Percentiles rank a stretch among this genome's conserved stretches.
phyloP scores from a whole-genome alignment of 2,113 vertebrate species.

The Beaufortia kweichowensis region DNA sequence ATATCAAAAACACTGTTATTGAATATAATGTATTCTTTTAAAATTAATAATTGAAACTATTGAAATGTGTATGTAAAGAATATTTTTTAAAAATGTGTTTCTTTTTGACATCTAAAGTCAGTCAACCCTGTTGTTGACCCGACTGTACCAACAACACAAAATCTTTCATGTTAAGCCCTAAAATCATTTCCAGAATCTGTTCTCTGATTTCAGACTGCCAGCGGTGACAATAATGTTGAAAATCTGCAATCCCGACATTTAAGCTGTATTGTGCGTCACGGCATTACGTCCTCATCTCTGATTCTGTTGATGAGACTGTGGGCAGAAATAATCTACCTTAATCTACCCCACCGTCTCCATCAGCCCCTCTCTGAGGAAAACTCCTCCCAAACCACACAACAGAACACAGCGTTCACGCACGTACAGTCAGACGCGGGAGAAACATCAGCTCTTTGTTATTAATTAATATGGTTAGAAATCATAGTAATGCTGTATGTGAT shows the following conservation, averaged over 20 bases:
- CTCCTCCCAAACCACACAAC: slow-evolving; percentile 57
- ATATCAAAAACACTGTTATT: too few species aligned
- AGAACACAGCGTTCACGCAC: slow-evolving; percentile 23
- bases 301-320: slow-evolving; percentile 68
- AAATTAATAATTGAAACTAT: too few species aligned
- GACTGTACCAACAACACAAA: too few species aligned
- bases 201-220: neutral
- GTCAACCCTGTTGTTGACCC: too few species aligned
- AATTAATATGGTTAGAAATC: neutral
- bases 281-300: slow-evolving; percentile 64
- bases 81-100: too few species aligned
- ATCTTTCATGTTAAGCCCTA: too few species aligned
- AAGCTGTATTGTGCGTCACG: slow-evolving; percentile 31
- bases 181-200: too few species aligned
- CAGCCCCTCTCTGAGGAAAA: slow-evolving; percentile 61
- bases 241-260: slow-evolving; percentile 15
- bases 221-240: neutral
- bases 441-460: too few species aligned
- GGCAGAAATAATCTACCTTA: slow-evolving; percentile 71
- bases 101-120: too few species aligned
- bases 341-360: slow-evolving; percentile 58
- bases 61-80: too few species aligned
- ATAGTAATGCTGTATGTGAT: neutral
- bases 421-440: neutral
- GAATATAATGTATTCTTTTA: too few species aligned